Percentiles rank a stretch among this genome's conserved stretches.
Conservation (phyloP, 2,113 vertebrate genomes). For the Amphilophus citrinellus region DNA sequence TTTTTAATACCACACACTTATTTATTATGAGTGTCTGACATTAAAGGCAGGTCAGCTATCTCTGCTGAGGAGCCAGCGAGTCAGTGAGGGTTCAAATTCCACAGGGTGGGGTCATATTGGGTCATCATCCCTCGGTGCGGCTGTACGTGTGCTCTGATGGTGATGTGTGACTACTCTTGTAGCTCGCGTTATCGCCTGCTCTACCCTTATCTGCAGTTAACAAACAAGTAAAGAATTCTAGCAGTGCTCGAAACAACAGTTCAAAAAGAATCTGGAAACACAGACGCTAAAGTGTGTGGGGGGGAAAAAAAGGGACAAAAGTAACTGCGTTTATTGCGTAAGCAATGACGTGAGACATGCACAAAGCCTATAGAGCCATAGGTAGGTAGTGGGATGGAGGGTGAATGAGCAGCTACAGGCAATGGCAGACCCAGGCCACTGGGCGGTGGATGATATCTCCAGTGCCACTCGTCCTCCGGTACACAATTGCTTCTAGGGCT, state of each 20-base stretch:
- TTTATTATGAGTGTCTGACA: not conserved
- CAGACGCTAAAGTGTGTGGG: slow-evolving; percentile 11
- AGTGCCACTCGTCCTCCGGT: slow-evolving; percentile 78
- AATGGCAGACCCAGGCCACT: slow-evolving; percentile 47
- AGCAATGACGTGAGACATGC: slow-evolving; percentile 75
- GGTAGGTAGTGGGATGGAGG: slow-evolving; percentile 57
- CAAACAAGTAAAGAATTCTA: not conserved
- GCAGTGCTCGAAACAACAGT: slow-evolving; percentile 12
- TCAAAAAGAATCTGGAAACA: slow-evolving; percentile 41
- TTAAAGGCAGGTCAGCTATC: not conserved
- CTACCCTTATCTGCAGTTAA: not conserved
- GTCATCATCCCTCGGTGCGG: accelerated
- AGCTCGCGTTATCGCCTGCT: not conserved
- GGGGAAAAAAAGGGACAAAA: not conserved
- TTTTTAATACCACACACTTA: not conserved
- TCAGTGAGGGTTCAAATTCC: not conserved
- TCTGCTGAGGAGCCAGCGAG: not conserved
- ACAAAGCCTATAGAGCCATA: slow-evolving; percentile 71
- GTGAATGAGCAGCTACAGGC: slow-evolving; percentile 67
- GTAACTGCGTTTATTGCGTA: slow-evolving; percentile 40
- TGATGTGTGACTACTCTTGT: not conserved
- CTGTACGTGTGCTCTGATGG: not conserved
- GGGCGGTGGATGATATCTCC: slow-evolving; percentile 69
- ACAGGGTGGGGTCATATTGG: not conserved
- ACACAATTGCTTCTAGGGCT: slow-evolving; percentile 31